Base-by-base conservation (phyloP, 2,888 invertebrate species). In the Phytoseiulus persimilis region DNA sequence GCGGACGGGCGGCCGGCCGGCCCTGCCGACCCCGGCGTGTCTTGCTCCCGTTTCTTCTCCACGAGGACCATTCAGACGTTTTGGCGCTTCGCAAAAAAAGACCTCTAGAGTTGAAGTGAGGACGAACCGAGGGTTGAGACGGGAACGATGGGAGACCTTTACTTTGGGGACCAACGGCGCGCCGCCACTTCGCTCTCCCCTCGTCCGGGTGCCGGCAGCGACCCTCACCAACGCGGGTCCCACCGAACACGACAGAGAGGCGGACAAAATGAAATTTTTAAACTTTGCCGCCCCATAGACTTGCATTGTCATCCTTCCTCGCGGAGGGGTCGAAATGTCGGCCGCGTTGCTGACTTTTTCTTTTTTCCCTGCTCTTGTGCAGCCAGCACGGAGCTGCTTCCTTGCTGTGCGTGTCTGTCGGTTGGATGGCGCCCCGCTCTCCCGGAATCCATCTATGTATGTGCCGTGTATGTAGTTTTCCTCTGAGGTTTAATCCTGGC, bases 241-340 rank as follows among this genome's bases (percentile, higher is more conserved):
- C 65, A 23, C 28, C 65, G 18, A 65, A 65, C 65, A 65, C 65
- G 65, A 39, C 65, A 65, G 65, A 65, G 65, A 65, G 65, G 87
- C 87, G 31, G 87, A 87, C 87, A 87, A 87, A 87, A 87, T 45
- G 33, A 87, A 87, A 87, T 87, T 87, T 87, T 87, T 31, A 87
- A 87, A 87, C 87, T 87, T 87, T 45, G 33, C 33, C 87, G 87
- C 65, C 65, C 65, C 65, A 65, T 65, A 65, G 65, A 65, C 65
- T 65, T 65, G 65, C 65, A 65, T 65, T 65, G 65, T 65, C 65
- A 65, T 65, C 18, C 65, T 28, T 65, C 1, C 65, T 14, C 1
- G 23, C 65, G 14, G 65, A 65, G 65, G 65, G 65, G 65, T 65
- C 65, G 28, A 65, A 65, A 65, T 65, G 65, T 28, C 18, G 65